Base-by-base conservation (phyloP, 1,140 invertebrate genomes). In the Plectrocnemia conspersa region DNA sequence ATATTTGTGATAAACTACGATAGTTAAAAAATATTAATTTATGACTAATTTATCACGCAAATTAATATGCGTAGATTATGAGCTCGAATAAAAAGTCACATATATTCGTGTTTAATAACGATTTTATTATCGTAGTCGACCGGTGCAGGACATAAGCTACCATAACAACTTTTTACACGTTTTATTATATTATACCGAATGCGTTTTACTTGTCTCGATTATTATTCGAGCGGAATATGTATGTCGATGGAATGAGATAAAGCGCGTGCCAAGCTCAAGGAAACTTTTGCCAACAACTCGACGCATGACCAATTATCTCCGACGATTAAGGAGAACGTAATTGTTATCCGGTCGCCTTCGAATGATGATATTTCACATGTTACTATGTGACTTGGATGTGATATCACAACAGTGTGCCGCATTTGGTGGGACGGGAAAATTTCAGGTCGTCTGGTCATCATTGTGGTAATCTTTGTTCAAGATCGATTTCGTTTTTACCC, bases 221-320 rank as follows among this genome's bases (percentile, higher is more conserved):
- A 38, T 38, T 38, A 38, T 38, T 38, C 35, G 47, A 38, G 21
- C 22, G 35, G 35, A 38, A 38, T n/a, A n/a, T 45, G 42, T 45
- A 24, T 24, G 21, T 45, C 47, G 47, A 36, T 18, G 47, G 22
- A n/a, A 18, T n/a, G 13, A 36, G 47, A 50, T 47, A 47, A 47
- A 19, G 7, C 22, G 27, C 35, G n/a, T 23, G 23, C n/a, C n/a
- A 32, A 10, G 22, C 15, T 2, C 15, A n/a, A 33, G 47, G 10
- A 38, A 13, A 25, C 38, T 24, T 50, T 21, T 35, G n/a, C n/a
- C n/a, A n/a, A n/a, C n/a, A n/a, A n/a, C n/a, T n/a, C n/a, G n/a
- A n/a, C n/a, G n/a, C 21, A 6, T n/a, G 33, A 50, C 47, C 47
- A 50, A 50, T 50, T 50, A 50, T 50, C 47, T 50, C 18, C 19